A percentile compares a stretch with the other conserved stretches of the same genome.
Evolutionary conservation across 2,113 vertebrate genomes (phyloP).

Genomic region (Nibea coibor): DNA sequence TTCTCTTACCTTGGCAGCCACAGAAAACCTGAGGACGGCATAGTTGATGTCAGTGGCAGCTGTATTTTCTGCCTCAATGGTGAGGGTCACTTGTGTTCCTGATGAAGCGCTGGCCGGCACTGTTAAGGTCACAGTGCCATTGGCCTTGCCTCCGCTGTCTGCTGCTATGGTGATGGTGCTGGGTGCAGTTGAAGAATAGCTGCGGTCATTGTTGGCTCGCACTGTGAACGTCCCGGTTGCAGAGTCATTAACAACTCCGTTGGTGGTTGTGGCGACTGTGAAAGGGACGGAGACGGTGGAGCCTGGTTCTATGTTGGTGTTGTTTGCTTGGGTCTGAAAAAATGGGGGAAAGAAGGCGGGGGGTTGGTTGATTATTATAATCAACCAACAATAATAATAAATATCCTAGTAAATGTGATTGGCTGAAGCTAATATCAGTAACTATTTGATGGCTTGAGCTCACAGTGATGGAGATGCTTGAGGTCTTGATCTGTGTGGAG

Average conservation of each 20-base stretch:
- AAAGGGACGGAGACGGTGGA: constrained; percentile 70
- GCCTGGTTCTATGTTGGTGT: constrained; percentile 68
- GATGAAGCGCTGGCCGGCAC: constrained; percentile 58
- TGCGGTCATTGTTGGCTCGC: constrained; percentile 70
- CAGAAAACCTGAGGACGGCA: constrained; percentile 70
- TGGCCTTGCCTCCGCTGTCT: constrained; percentile 54
- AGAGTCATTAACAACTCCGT: constrained; percentile 35
- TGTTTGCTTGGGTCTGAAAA: constrained; percentile 58
- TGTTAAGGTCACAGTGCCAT: constrained; percentile 52
- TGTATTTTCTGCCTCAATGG: constrained; percentile 66
- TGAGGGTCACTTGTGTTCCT: constrained; percentile 79
- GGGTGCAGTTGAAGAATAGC: constrained; percentile 30
- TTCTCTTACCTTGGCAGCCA: constrained; percentile 71
- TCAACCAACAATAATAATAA: background rate
- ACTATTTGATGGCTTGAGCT: constrained; percentile 27
- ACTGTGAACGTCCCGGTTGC: constrained; percentile 54
- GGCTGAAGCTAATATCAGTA: too few relatives aligned
- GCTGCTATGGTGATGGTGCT: constrained; percentile 26
- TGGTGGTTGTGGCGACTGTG: constrained; percentile 32
- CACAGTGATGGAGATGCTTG: constrained; percentile 74
- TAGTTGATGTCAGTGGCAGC: constrained; percentile 75
- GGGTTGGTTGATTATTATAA: too few relatives aligned
- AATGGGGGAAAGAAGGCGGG: too few relatives aligned
- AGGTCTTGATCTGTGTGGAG: constrained; percentile 70
- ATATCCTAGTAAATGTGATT: too few relatives aligned